Base-by-base conservation (phyloP, 1,140 invertebrate genomes). In the Oscheius sp. region DNA sequence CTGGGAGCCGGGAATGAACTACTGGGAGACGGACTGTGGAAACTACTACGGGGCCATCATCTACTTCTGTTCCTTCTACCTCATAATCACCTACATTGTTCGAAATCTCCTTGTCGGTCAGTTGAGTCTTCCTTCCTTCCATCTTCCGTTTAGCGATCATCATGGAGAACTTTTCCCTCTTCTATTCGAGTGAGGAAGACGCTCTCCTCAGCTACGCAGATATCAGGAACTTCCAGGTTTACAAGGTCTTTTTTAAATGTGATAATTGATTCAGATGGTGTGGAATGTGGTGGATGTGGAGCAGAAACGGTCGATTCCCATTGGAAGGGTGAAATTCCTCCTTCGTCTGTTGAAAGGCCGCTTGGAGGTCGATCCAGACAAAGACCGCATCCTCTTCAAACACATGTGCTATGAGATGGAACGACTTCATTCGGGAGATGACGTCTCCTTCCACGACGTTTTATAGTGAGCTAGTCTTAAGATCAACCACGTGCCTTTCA, bases 341-440 rank as follows among this genome's bases (percentile, higher is more conserved):
- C 82, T 89, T 49, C 79, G 88, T 36, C 79, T 89, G n/a, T 79
- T 89, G 28, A 86, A 85, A 85, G 96, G 96, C 3, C 89, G 96
- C 75, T 86, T 99, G 18, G 95, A 99, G 87, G 96, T 97, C 23
- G 95, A 99, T 88, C 92, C 95, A 1, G 94, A 97, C 81, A 97
- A 96, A 85, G 96, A 99, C 87, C 88, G 94, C 1, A 87, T 98
- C 3, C 88, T 99, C 2, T 99, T 99, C 84, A 99, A 99, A 85
- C 97, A 99, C 84, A 99, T 99, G 96, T 99, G 95, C 82, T 98
- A 98, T 79, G 97, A 99, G 87, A 88, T 99, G 65, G 95, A 99
- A 85, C 88, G 93, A 73, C 87, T 99, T 3, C 94, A 99, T 82
- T 97, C 97, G 86, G 94, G 95, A n/a, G 95, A 96, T 86, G 96